These are phyloP conservation scores for Ceratitis capitata DNA, from an alignment of 1,140 invertebrate genomes.

Conservation along the genomic window DNA sequence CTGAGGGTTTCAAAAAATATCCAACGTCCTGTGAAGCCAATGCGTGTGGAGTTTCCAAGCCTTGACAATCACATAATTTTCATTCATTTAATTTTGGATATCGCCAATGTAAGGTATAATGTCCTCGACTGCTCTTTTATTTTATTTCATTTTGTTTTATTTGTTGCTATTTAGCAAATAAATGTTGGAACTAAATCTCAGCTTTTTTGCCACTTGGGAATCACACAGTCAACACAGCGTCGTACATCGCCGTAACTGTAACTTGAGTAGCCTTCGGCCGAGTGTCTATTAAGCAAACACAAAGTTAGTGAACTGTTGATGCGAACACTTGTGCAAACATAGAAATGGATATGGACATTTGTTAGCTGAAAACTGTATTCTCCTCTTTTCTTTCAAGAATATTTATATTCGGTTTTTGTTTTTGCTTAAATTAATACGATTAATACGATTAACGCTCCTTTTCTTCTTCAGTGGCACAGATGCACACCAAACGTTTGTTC, in stretches of 20 bases:
- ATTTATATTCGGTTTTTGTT: not conserved
- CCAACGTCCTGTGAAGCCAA: too few relatives aligned
- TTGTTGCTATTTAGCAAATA: slow-evolving; percentile 54
- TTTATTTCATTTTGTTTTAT: slow-evolving; percentile 36
- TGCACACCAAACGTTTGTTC: too few relatives aligned
- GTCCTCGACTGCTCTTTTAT: too few relatives aligned
- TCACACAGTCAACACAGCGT: slow-evolving; percentile 24
- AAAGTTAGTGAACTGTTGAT: not conserved
- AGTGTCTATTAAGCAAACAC: slow-evolving; percentile 15
- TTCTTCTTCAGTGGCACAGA: too few relatives aligned
- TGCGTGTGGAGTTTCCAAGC: too few relatives aligned
- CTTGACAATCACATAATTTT: too few relatives aligned
- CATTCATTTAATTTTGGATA: too few relatives aligned
- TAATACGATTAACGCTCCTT: too few relatives aligned
- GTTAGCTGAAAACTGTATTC: not conserved
- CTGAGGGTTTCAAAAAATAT: too few relatives aligned
- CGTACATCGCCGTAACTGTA: not conserved
- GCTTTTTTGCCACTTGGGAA: not conserved
- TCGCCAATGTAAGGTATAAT: too few relatives aligned
- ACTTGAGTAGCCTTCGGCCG: slow-evolving; percentile 7
- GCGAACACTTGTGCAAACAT: slow-evolving; percentile 62
- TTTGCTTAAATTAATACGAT: not conserved
- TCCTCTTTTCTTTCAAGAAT: not conserved
- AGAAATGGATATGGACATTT: slow-evolving; percentile 45
- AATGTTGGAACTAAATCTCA: slow-evolving; percentile 21